Evolutionary conservation across 2,888 invertebrate species (phyloP).

Genomic region (Pinctada fucata): DNA sequence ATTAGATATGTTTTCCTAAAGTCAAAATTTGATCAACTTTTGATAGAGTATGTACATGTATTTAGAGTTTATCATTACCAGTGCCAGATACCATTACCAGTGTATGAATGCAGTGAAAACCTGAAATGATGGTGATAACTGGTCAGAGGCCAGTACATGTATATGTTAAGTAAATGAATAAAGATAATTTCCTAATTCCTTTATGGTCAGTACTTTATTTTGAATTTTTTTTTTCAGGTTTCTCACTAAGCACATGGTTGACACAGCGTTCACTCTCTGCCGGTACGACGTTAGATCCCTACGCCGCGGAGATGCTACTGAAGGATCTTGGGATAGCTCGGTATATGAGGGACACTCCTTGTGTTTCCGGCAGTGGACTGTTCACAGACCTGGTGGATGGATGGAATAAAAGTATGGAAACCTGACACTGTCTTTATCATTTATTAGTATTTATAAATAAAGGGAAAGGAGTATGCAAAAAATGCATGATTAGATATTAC

Average conservation of each 20-base stretch:
- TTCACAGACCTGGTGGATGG: conserved; percentile 14
- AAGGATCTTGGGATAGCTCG: conserved; percentile 45
- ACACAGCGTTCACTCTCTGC: conserved; percentile 26
- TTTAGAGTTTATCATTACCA: too few species aligned
- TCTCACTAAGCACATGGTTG: conserved; percentile 41
- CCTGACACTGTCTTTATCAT: not conserved
- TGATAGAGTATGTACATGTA: too few species aligned
- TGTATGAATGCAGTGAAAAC: too few species aligned
- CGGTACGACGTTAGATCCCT: conserved; percentile 35
- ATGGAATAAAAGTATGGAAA: conserved; percentile 23
- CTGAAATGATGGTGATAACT: too few species aligned
- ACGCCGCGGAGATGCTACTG: conserved; percentile 35
- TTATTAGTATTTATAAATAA: not conserved
- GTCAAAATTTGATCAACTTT: too few species aligned
- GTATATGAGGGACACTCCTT: conserved; percentile 38
- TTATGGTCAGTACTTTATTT: not conserved
- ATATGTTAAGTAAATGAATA: too few species aligned
- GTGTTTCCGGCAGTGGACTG: conserved; percentile 22
- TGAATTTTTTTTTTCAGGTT: conserved; percentile 33
- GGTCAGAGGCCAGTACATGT: too few species aligned
- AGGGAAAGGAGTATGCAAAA: too few species aligned
- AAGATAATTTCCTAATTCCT: too few species aligned
- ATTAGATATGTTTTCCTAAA: too few species aligned
- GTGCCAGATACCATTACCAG: too few species aligned
- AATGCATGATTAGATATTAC: too few species aligned